Percentiles rank a stretch among this genome's conserved stretches.
Evolutionary conservation across 2,113 vertebrate species (phyloP).

Genomic region (Melanocharis versteri): DNA sequence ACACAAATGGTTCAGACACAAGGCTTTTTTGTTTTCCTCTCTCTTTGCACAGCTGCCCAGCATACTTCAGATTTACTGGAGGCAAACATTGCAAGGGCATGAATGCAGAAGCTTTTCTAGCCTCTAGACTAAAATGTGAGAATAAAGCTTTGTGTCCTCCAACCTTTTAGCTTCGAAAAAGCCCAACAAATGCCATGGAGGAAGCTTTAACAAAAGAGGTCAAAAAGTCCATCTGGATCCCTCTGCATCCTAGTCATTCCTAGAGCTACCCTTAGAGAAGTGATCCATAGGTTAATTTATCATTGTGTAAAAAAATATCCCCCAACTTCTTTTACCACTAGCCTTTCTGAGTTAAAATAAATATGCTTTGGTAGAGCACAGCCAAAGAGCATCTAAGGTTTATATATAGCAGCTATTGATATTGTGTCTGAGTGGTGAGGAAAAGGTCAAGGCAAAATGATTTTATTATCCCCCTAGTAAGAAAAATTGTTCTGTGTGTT

Average conservation of each 20-base stretch:
- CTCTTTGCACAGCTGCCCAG: constrained; percentile 53
- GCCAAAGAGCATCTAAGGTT: background rate
- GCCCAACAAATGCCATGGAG: constrained; percentile 21
- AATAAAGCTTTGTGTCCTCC: constrained; percentile 55
- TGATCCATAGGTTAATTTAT: constrained; percentile 8
- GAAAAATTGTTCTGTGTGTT: background rate
- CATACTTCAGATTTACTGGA: constrained; percentile 43
- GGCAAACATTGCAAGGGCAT: background rate
- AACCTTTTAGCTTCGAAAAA: constrained; percentile 54
- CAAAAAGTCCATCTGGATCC: constrained; percentile 52
- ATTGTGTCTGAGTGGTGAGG: background rate
- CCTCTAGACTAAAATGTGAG: constrained; percentile 38
- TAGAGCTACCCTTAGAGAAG: constrained; percentile 41
- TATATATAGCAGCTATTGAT: constrained; percentile 5
- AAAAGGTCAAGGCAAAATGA: background rate
- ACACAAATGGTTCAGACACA: constrained; percentile 56
- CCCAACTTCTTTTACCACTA: background rate
- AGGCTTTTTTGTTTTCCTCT: constrained; percentile 32
- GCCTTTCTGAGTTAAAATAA: background rate
- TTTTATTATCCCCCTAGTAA: background rate
- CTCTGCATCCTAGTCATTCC: background rate
- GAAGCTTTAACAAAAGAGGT: constrained; percentile 37
- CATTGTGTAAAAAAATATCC: constrained; percentile 14
- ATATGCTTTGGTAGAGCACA: background rate
- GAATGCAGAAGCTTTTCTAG: constrained; percentile 45